Evolutionary conservation across 1,140 invertebrate genomes (phyloP).

Genomic region (Cyrtorhinus lividipennis): DNA sequence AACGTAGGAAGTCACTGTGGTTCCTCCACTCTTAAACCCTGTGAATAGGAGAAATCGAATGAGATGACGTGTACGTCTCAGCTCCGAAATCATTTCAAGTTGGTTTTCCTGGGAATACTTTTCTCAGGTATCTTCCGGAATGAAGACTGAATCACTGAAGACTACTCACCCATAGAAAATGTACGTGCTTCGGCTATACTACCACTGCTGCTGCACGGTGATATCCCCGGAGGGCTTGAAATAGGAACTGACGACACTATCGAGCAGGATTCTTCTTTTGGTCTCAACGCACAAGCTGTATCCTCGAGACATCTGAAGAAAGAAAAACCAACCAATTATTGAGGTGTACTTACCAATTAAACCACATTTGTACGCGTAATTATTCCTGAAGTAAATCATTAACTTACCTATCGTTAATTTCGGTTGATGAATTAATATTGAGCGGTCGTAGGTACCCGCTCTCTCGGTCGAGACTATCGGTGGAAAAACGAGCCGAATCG

Average conservation of each 20-base stretch:
- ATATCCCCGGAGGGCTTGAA: not conserved
- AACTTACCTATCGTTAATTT: not conserved
- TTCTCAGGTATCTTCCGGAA: no score
- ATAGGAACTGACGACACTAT: constrained; percentile 14
- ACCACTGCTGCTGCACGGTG: constrained; percentile 4
- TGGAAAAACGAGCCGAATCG: not conserved
- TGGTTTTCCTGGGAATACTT: no score
- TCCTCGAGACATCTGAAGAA: not conserved
- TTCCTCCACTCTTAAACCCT: constrained; percentile 14
- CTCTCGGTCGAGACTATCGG: not conserved
- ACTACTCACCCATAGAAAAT: constrained; percentile 6
- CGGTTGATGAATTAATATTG: not conserved
- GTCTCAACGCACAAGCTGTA: constrained; percentile 3
- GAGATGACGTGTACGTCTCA: no score
- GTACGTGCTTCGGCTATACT: constrained; percentile 2
- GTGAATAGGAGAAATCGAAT: not conserved
- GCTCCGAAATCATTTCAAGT: no score
- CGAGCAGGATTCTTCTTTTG: constrained; percentile 15
- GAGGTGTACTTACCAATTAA: no score
- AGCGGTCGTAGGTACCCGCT: not conserved
- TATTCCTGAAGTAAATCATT: no score
- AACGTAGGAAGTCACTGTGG: constrained; percentile 21
- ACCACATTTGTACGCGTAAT: no score
- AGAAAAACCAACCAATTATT: not conserved
- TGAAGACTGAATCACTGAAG: no score